These are phyloP conservation scores for Oryzias celebensis DNA, from an alignment of 2,113 vertebrate genomes.

Conservation along the genomic window DNA sequence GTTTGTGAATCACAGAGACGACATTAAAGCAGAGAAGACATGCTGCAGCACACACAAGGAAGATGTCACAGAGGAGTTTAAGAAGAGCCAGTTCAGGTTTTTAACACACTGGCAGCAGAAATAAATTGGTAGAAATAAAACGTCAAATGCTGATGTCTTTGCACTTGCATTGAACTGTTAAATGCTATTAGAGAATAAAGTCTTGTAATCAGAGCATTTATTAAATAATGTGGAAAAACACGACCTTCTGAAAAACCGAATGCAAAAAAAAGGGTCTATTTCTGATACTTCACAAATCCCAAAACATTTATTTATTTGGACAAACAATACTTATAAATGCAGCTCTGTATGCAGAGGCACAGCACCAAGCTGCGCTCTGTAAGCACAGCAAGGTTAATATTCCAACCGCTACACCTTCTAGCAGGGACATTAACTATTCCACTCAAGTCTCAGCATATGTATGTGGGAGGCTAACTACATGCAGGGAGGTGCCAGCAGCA, in stretches of 20 bases:
- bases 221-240: neutral
- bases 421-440: constrained; percentile 48
- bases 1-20: constrained; percentile 41
- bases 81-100: constrained; percentile 2
- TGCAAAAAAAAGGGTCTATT: neutral
- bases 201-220: neutral
- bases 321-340: neutral
- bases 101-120: neutral
- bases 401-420: constrained; percentile 30
- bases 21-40: constrained; percentile 27
- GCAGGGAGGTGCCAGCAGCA: constrained; percentile 35
- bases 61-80: constrained; percentile 7
- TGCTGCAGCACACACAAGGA: constrained; percentile 7
- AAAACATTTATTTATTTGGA: neutral
- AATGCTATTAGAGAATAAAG: neutral
- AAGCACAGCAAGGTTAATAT: constrained; percentile 35
- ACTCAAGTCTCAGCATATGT: constrained; percentile 34
- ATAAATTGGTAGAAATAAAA: neutral
- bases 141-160: neutral
- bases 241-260: neutral
- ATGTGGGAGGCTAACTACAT: constrained; percentile 47
- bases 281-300: neutral
- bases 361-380: constrained; percentile 9
- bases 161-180: neutral
- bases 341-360: neutral